Base-by-base conservation (phyloP, 2,888 invertebrate species). In the Cosmorhoe ocellata region DNA sequence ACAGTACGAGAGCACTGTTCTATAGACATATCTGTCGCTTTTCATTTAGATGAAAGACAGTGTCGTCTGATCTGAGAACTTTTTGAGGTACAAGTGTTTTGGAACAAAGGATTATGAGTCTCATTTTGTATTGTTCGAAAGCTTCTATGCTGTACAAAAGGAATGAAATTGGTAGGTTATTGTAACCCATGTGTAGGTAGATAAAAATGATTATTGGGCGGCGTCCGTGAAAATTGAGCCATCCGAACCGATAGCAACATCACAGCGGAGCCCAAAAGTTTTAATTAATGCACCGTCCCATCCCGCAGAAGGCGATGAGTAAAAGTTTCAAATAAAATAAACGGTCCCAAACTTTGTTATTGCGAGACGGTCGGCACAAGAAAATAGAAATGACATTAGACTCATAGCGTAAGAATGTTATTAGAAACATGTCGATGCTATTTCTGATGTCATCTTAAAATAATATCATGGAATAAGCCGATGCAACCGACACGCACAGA, bases 361-460 rank as follows among this genome's bases (percentile, higher is more conserved):
- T 56, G 48, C 49, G 45, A 56, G 40, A 47, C 40, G 37, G 43
- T 49, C 28, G 51, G 44, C 39, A 41, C 37, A 51, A 55, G 52
- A 54, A 59, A 57, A 62, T 54, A 62, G 52, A 56, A 56, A 52
- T 56, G 50, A 54, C 40, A 54, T 48, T 54, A 59, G 48, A 56
- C 49, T 59, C 61, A 54, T 48, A 58, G 59, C 56, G 51, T 62
- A 49, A 56, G 62, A 62, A 62, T 59, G 59, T 58, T 56, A 59
- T 59, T 59, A 58, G 56, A 59, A 50, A 49, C 52, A 59, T 56
- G 57, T 61, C 55, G 37, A 42, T 26, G 52, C 56, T 59, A 62
- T 62, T 62, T 62, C 59, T 56, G 61, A 42, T 57, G 55, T 56
- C 51, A 58, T 58, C 56, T 54, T 49, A 51, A 58, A 59, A 58